These are phyloP conservation scores for Acrocephalus kingi DNA, from an alignment of 2,113 vertebrate genomes.

Conservation along the genomic window DNA sequence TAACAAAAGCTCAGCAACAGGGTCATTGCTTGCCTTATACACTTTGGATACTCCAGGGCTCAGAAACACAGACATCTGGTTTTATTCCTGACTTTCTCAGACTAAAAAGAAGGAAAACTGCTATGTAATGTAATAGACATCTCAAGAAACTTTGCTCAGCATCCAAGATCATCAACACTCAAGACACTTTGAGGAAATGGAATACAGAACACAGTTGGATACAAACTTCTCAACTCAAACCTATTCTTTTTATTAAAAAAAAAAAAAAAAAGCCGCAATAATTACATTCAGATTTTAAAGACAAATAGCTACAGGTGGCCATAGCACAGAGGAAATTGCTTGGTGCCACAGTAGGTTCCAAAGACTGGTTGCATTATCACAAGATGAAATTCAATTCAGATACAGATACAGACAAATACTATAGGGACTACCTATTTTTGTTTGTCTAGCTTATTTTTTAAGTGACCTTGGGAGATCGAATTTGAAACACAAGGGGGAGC, in stretches of 20 bases:
- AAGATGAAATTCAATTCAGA: not conserved
- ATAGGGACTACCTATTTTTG: not conserved
- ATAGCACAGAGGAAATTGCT: not conserved
- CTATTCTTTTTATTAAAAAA: not conserved
- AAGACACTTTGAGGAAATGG: not conserved
- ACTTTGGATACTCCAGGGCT: not conserved
- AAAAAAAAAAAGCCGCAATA: not conserved
- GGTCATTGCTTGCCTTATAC: not conserved
- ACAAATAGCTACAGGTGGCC: not conserved
- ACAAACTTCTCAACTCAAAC: not conserved
- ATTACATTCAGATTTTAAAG: not conserved
- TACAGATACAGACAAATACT: not conserved
- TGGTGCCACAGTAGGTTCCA: not conserved
- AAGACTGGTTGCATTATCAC: not conserved
- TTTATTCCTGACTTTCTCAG: not conserved
- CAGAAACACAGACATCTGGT: not conserved
- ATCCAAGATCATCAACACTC: not conserved
- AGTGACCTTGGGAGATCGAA: not conserved
- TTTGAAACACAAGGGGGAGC: not conserved
- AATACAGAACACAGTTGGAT: not conserved
- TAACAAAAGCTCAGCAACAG: not conserved
- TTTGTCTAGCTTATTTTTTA: not conserved
- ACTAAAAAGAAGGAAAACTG: not conserved
- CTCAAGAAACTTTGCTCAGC: not conserved
- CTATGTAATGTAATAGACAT: not conserved